Evolutionary conservation across 2,113 vertebrate species (phyloP).

Genomic region (Mirza zaza): DNA sequence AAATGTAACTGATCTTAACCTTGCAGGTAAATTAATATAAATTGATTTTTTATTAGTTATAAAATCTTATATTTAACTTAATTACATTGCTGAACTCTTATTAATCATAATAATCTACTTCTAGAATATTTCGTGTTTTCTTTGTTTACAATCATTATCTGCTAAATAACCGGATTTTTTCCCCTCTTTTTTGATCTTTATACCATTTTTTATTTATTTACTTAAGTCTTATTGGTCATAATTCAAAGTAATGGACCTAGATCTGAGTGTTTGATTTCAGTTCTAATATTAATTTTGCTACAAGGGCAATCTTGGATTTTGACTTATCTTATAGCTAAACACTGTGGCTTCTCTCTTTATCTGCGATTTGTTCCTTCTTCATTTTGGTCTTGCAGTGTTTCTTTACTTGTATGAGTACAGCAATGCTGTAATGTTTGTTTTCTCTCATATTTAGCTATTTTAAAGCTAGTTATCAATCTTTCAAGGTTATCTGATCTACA

Average conservation of each 20-base stretch:
- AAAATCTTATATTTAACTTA: not conserved
- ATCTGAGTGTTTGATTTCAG: not conserved
- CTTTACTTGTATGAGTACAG: not conserved
- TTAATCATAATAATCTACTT: not conserved
- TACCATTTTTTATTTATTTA: not conserved
- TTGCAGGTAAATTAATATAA: not conserved
- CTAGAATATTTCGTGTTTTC: not conserved
- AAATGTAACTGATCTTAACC: conserved; percentile 13
- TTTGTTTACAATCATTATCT: not conserved
- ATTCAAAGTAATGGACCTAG: not conserved
- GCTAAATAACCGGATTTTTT: not conserved
- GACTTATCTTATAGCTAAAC: not conserved
- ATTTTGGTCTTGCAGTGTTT: not conserved
- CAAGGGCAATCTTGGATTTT: not conserved
- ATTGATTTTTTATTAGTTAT: not conserved
- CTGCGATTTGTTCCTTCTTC: not conserved
- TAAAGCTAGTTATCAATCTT: not conserved
- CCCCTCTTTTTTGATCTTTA: not conserved
- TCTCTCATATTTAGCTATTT: not conserved
- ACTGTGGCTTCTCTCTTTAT: not conserved
- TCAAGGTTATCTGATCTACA: not conserved
- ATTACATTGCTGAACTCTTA: not conserved
- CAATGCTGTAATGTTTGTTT: not conserved
- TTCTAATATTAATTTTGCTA: not conserved
- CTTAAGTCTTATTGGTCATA: not conserved